Evolutionary conservation across 2,113 vertebrate species (phyloP).

Genomic region (Halcyon malimbica): DNA sequence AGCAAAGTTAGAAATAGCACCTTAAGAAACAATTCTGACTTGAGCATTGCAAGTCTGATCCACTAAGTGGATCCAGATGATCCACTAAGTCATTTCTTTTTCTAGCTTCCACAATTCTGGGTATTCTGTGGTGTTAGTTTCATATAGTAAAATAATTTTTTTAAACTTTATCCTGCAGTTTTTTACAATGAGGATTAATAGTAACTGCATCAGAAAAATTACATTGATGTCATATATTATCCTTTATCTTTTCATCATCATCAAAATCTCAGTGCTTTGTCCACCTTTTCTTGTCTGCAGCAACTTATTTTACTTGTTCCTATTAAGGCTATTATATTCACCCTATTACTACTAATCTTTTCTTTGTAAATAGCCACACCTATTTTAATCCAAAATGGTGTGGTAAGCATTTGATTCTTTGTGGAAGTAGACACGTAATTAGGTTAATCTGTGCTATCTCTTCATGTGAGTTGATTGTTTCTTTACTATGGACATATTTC

Average conservation of each 20-base stretch:
- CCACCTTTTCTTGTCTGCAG: constrained; percentile 85
- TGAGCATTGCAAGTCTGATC: not conserved
- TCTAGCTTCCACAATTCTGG: not conserved
- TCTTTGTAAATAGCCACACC: constrained; percentile 94
- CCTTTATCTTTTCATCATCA: constrained; percentile 84
- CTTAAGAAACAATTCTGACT: not conserved
- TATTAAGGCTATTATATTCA: constrained; percentile 92
- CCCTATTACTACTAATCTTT: constrained; percentile 89
- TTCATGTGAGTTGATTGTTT: constrained; percentile 89
- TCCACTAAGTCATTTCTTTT: not conserved
- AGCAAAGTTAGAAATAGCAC: not conserved
- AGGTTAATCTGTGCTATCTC: constrained; percentile 90
- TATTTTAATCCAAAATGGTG: constrained; percentile 84
- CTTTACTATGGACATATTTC: constrained; percentile 87
- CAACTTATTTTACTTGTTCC: constrained; percentile 89
- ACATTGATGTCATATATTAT: constrained; percentile 81
- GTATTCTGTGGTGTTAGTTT: not conserved
- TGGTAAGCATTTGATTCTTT: constrained; percentile 91
- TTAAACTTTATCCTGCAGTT: not conserved
- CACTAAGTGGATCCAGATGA: not conserved
- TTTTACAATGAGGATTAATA: constrained; percentile 58
- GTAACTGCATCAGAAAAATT: constrained; percentile 56
- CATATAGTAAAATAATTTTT: not conserved
- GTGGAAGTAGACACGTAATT: constrained; percentile 89
- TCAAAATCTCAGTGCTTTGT: constrained; percentile 83